Conservation (phyloP, 2,888 invertebrate species). For the Hemithea aestivaria region DNA sequence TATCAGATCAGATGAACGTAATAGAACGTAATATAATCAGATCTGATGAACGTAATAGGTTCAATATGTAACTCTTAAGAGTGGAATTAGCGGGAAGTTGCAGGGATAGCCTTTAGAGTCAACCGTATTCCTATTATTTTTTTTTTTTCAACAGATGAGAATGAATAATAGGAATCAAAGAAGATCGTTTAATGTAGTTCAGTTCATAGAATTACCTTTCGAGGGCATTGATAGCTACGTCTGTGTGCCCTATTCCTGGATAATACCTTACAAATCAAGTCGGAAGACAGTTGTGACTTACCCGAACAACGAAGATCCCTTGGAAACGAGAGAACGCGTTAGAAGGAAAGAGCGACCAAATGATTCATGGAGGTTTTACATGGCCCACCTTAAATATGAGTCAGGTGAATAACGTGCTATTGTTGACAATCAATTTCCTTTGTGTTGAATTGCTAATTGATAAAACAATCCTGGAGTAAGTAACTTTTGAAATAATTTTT, state of each 20-base stretch:
- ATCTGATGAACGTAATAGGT: too few relatives aligned
- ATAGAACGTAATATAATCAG: too few relatives aligned
- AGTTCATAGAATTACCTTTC: constrained; percentile 2
- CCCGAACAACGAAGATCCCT: background rate
- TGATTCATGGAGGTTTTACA: background rate
- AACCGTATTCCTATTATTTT: too few relatives aligned
- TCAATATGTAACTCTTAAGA: too few relatives aligned
- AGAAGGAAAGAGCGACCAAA: background rate
- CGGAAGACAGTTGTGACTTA: background rate
- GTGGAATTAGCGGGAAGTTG: too few relatives aligned
- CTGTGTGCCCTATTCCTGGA: background rate
- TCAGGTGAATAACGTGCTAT: background rate
- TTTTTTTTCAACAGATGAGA: too few relatives aligned
- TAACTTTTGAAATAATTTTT: background rate
- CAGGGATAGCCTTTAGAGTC: too few relatives aligned
- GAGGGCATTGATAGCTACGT: constrained; percentile 2
- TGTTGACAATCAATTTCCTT: too few relatives aligned
- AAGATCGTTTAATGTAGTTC: background rate
- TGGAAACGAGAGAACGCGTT: background rate
- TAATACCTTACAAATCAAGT: background rate
- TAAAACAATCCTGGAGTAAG: background rate
- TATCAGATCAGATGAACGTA: too few relatives aligned
- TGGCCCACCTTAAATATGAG: background rate
- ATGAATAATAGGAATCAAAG: too few relatives aligned
- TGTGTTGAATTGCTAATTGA: too few relatives aligned